Conservation (phyloP, 1,140 invertebrate species). For the Dendroctonus valens region DNA sequence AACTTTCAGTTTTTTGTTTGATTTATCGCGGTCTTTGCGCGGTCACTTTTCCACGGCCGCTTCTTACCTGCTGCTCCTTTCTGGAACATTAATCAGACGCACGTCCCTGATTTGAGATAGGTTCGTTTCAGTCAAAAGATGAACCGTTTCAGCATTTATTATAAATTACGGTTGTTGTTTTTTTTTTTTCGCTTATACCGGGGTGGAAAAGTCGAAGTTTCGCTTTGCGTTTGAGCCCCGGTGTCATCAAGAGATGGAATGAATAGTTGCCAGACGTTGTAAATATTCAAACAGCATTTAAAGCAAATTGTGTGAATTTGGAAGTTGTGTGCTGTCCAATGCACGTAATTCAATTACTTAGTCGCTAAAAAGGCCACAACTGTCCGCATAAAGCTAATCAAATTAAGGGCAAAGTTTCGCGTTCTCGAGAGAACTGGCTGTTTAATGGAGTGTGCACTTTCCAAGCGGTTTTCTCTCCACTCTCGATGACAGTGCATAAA, state of each 20-base stretch:
- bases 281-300: no score
- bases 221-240: no score
- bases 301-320: no score
- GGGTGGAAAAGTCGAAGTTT: no score
- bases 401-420: constrained; percentile 20
- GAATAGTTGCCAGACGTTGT: no score
- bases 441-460: constrained; percentile 22
- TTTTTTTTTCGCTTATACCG: no score
- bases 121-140: constrained; percentile 18
- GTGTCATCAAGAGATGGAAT: no score
- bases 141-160: constrained; percentile 1
- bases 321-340: no score
- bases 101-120: constrained; percentile 26
- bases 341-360: no score
- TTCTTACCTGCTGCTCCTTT: constrained; percentile 22
- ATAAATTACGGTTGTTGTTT: background rate
- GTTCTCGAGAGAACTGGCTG: constrained; percentile 10
- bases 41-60: constrained; percentile 21
- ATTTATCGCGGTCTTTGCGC: constrained; percentile 36
- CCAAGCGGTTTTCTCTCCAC: constrained; percentile 8
- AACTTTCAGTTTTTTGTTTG: constrained; percentile 42
- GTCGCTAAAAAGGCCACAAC: background rate
- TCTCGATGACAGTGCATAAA: constrained; percentile 20
- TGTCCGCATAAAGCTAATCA: constrained; percentile 21
- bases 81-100: constrained; percentile 30